phyloP scores from a whole-genome alignment of 2,888 invertebrate genomes.

The Orthosia incerta region DNA sequence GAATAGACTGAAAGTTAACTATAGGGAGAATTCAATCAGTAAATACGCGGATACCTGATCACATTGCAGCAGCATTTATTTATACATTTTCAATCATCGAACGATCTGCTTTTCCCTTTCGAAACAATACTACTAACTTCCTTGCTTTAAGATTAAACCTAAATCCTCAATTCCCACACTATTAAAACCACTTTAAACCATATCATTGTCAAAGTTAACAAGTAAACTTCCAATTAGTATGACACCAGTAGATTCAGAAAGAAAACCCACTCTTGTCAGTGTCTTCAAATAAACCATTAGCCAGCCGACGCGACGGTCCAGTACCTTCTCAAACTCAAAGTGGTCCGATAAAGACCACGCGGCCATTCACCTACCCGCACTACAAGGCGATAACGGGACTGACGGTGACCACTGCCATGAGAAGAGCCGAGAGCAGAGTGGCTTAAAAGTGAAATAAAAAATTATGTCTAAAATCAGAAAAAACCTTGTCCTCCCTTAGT shows the following conservation, averaged over 20 bases:
- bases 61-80: too few relatives aligned
- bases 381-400: too few relatives aligned
- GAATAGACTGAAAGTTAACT: neutral
- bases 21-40: neutral
- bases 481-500: neutral
- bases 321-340: neutral
- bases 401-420: too few relatives aligned
- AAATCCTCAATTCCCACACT: constrained; percentile 36
- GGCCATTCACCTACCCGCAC: too few relatives aligned
- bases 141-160: neutral
- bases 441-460: too few relatives aligned
- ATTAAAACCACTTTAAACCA: constrained; percentile 48
- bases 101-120: neutral
- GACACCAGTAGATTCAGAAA: constrained; percentile 4
- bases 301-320: neutral
- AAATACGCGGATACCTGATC: neutral
- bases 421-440: too few relatives aligned
- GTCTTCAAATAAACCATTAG: neutral
- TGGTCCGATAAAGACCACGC: too few relatives aligned
- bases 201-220: constrained; percentile 53
- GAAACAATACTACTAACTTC: neutral
- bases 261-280: constrained; percentile 11
- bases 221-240: constrained; percentile 69
- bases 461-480: too few relatives aligned
- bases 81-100: neutral